Evolutionary conservation across 2,888 invertebrate genomes (phyloP), one percentile per base, ranked within the genome.

Genomic region (Poecilus cupreus): DNA sequence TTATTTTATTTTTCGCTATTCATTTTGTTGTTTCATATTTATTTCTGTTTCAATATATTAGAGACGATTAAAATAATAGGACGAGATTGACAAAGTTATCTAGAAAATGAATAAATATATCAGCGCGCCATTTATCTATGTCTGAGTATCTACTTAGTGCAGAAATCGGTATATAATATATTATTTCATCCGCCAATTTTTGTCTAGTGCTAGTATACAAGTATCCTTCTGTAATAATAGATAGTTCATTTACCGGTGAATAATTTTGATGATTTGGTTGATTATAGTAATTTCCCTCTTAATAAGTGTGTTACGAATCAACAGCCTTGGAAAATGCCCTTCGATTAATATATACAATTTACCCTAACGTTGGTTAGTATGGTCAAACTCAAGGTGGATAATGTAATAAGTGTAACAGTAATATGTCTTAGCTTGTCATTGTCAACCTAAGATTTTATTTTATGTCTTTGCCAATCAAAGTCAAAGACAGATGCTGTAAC

Each of bases 361-460:
- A 60, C 60, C 60, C 60, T 60, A 60, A 20, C 22, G 24, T 60
- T n/a, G n/a, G 24, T 24, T 60, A 24, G 60, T 24, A 60, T 60
- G 60, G 60, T 22, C 60, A 60, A 11, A 60, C 26, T 60, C 60
- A 60, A 60, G 60, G 60, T 60, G n/a, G 60, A 60, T 60, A 22
- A 60, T 60, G 60, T 57, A 57, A 57, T 57, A 57, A 60, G 26
- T 60, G 60, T 60, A 60, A 60, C 60, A 60, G 24, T 26, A 24
- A 5, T 24, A 22, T 54, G 22, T 22, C 20, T 49, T 49, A 18
- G 13, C 49, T 54, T 54, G 54, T 60, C 60, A 60, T 60, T 60
- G 60, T 60, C 60, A 60, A 57, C 24, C 32, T 32, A 32, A 2
- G 11, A 43, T 43, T 43, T 43, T 43, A 43, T 43, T 43, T 32